These are phyloP conservation scores for Macrotrachela quadricornifera DNA, from an alignment of 1,140 invertebrate genomes.

Conservation along the genomic window DNA sequence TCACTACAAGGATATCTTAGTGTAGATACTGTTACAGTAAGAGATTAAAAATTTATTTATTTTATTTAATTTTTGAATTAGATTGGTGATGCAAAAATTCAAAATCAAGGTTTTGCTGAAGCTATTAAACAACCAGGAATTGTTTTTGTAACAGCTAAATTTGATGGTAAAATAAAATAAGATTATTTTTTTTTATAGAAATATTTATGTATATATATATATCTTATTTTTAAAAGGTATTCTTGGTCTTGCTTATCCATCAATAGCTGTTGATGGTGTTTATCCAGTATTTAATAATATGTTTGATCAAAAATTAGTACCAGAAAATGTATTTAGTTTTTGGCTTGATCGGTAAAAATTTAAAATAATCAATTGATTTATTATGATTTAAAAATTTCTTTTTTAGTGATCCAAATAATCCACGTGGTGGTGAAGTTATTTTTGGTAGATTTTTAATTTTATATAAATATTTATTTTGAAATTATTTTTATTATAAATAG, in stretches of 20 bases:
- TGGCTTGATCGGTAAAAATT: conserved; percentile 47
- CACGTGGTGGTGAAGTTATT: conserved; percentile 69
- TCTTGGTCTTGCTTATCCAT: conserved; percentile 36
- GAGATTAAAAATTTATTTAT: too few relatives aligned
- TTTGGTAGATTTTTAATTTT: too few relatives aligned
- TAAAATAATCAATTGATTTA: not conserved
- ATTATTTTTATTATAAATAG: too few relatives aligned
- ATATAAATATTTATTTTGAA: too few relatives aligned
- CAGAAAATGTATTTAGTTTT: conserved; percentile 71
- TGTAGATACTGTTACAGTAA: conserved; percentile 49
- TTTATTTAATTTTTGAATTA: too few relatives aligned
- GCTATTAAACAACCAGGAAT: conserved; percentile 63
- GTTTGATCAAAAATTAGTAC: conserved; percentile 58
- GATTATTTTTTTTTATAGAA: conserved; percentile 20
- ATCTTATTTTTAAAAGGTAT: conserved; percentile 12
- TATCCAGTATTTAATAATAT: conserved; percentile 79
- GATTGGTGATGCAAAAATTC: conserved; percentile 46
- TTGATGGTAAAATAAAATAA: conserved; percentile 45
- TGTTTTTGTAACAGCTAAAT: conserved; percentile 80
- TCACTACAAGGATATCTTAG: conserved; percentile 83
- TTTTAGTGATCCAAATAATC: conserved; percentile 48
- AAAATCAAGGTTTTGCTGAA: conserved; percentile 80
- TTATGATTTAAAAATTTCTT: not conserved
- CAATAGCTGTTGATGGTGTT: conserved; percentile 64
- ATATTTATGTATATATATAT: not conserved